Evolutionary conservation across 2,888 invertebrate genomes (phyloP).

Genomic region (Anticlea derivata): DNA sequence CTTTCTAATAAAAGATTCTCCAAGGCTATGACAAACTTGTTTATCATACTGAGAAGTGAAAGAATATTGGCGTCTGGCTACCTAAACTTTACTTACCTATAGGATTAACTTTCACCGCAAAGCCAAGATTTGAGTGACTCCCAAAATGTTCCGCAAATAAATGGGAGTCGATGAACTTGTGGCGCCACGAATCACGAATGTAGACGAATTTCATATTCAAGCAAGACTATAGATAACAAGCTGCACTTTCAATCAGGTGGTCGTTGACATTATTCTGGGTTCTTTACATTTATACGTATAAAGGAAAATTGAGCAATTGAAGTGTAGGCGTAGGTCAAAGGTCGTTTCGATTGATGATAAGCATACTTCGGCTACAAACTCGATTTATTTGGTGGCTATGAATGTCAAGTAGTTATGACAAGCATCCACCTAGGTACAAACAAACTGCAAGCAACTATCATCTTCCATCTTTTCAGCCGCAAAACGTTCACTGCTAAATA

Average conservation of each 20-base stretch:
- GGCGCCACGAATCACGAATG: slow-evolving; percentile 13
- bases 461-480: too few species aligned
- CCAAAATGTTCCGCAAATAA: slow-evolving; percentile 7
- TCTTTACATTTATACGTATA: too few species aligned
- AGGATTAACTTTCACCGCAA: not conserved
- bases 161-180: slow-evolving; percentile 12
- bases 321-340: slow-evolving; percentile 1
- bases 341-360: slow-evolving; percentile 2
- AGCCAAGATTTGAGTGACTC: not conserved
- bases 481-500: too few species aligned
- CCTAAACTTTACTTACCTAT: not conserved
- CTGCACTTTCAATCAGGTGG: not conserved
- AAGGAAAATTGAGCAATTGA: not conserved
- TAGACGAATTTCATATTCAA: slow-evolving; percentile 1
- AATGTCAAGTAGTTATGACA: slow-evolving; percentile 2
- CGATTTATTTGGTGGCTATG: not conserved
- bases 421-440: not conserved
- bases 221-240: not conserved
- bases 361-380: not conserved
- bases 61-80: not conserved
- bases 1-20: slow-evolving; percentile 1
- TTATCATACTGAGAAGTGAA: not conserved
- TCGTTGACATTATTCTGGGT: not conserved
- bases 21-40: slow-evolving; percentile 3
- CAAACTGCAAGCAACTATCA: too few species aligned